phyloP scores from a whole-genome alignment of 1,140 invertebrate genomes.

The Nephila pilipes region DNA sequence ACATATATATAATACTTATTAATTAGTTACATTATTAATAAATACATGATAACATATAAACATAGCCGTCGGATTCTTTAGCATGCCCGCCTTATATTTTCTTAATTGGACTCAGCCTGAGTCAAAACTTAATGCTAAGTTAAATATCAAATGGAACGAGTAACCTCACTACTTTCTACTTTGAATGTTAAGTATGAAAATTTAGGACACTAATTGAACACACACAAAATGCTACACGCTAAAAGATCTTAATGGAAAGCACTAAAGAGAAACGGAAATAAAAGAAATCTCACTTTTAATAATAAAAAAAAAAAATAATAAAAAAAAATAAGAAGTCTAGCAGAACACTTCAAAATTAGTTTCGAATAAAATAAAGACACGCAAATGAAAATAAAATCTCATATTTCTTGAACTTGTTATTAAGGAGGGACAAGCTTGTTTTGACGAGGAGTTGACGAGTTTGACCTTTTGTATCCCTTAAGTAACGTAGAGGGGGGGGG shows the following conservation, averaged over 20 bases:
- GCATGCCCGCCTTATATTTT: too few species aligned
- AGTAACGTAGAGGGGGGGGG: constrained; percentile 42
- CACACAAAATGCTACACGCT: neutral
- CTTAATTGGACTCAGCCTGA: too few species aligned
- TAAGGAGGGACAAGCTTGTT: constrained; percentile 22
- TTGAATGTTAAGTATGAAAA: too few species aligned
- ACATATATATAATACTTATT: too few species aligned
- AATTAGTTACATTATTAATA: too few species aligned
- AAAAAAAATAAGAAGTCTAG: neutral
- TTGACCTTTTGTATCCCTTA: constrained; percentile 52
- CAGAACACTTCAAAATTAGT: neutral
- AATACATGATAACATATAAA: too few species aligned
- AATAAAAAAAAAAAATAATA: neutral
- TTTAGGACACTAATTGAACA: too few species aligned
- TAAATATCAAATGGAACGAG: too few species aligned
- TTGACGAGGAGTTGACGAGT: constrained; percentile 32
- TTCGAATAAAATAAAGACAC: neutral
- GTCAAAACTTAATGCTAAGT: too few species aligned
- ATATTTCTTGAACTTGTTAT: constrained; percentile 23
- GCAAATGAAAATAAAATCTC: neutral
- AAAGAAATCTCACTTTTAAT: neutral
- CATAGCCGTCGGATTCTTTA: too few species aligned
- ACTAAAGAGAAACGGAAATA: neutral
- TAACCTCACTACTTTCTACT: too few species aligned
- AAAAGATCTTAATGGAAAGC: neutral